phyloP scores from a whole-genome alignment of 2,797 vertebrate species.

The Tokudaia muenninki region DNA sequence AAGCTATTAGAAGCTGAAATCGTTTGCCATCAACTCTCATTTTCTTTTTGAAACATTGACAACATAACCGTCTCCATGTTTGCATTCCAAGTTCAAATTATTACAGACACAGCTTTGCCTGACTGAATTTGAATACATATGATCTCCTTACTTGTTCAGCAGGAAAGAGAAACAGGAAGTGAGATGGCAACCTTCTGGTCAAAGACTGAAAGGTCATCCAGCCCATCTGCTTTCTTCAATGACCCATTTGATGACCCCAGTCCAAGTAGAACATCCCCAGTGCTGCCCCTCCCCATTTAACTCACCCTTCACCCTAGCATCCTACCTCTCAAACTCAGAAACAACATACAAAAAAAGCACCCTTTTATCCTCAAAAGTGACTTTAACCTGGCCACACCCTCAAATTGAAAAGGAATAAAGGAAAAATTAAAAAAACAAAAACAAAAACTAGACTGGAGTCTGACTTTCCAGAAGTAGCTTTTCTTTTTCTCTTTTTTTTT shows the following conservation, averaged over 20 bases:
- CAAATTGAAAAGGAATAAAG: not conserved
- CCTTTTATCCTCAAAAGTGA: not conserved
- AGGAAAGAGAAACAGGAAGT: conserved; percentile 37
- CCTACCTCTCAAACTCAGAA: not conserved
- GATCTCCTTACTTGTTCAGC: not conserved
- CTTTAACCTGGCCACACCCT: not conserved
- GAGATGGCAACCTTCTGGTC: not conserved
- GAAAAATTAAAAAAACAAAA: not conserved
- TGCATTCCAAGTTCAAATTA: not conserved
- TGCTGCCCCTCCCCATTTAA: no score
- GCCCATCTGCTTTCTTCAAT: conserved; percentile 29
- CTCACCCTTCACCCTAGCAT: not conserved
- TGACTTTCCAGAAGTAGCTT: not conserved
- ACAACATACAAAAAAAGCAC: not conserved
- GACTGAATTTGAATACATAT: conserved; percentile 40
- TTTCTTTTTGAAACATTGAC: conserved; percentile 6
- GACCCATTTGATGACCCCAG: not conserved
- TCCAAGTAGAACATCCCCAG: not conserved
- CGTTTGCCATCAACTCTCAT: not conserved
- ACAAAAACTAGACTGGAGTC: not conserved
- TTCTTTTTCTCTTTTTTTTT: not conserved
- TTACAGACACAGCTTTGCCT: not conserved
- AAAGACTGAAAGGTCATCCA: conserved; percentile 12
- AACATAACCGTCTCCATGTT: not conserved
- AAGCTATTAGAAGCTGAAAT: conserved; percentile 13